Percentiles rank a stretch among this genome's conserved stretches.
phyloP scores from a whole-genome alignment of 30 jellyfish, hydroid and myxozoan genomes.

The Hydra vulgaris region DNA sequence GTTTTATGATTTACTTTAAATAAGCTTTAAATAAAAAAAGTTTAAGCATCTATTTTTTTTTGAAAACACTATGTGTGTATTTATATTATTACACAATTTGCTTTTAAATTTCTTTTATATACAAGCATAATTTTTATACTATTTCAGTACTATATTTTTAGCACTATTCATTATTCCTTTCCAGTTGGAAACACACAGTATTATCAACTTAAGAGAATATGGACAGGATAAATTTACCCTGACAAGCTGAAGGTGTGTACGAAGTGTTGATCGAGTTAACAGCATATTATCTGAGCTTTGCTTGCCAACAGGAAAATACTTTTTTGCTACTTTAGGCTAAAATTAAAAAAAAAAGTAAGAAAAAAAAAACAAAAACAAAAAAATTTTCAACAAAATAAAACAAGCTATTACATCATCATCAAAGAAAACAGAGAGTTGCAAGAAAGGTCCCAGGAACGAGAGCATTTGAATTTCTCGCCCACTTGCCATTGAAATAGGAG shows the following conservation, averaged over 20 bases:
- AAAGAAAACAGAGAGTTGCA: slow-evolving; percentile 80
- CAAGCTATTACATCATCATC: slow-evolving; percentile 70
- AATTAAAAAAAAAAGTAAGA: not conserved
- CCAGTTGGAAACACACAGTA: too few species aligned
- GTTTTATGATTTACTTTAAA: too few species aligned
- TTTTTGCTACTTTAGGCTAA: slow-evolving; percentile 86
- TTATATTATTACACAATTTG: too few species aligned
- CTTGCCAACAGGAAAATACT: slow-evolving; percentile 85
- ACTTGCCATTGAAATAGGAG: slow-evolving; percentile 72
- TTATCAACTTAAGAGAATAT: too few species aligned
- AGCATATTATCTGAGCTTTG: slow-evolving; percentile 58
- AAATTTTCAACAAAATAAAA: not conserved
- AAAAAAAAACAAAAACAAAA: not conserved
- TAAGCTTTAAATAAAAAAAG: too few species aligned
- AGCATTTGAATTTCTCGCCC: slow-evolving; percentile 70
- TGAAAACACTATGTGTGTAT: too few species aligned
- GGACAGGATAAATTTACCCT: slow-evolving; percentile 29
- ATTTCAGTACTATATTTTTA: too few species aligned
- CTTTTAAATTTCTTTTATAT: too few species aligned
- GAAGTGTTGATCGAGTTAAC: slow-evolving; percentile 51
- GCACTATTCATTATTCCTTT: too few species aligned
- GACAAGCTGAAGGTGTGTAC: slow-evolving; percentile 65
- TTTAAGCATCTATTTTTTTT: too few species aligned
- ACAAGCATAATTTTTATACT: too few species aligned
- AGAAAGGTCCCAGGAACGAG: slow-evolving; percentile 77